phyloP scores from a whole-genome alignment of 2,797 vertebrate genomes.

The Ctenosaura bakeri region DNA sequence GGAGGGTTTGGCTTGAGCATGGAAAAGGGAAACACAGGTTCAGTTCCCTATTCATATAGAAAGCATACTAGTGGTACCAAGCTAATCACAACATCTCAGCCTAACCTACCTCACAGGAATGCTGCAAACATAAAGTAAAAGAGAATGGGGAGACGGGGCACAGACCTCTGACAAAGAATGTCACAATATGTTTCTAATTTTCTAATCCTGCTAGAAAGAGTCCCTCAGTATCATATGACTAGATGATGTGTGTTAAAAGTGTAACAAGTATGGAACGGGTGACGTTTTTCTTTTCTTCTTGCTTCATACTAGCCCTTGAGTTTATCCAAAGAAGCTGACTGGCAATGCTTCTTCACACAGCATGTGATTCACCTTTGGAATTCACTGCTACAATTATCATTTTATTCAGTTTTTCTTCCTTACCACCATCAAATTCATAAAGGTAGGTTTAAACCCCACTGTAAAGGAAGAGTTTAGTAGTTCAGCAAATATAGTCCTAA shows the following conservation, averaged over 20 bases:
- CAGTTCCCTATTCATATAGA: not conserved
- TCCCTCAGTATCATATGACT: not conserved
- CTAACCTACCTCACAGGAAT: not conserved
- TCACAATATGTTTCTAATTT: not conserved
- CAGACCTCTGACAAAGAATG: not conserved
- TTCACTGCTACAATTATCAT: not conserved
- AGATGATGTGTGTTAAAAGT: not conserved
- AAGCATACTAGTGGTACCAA: too few relatives aligned
- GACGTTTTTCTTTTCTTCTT: not conserved
- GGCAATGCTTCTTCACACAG: not conserved
- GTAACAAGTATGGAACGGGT: not conserved
- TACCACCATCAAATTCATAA: not conserved
- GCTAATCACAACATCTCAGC: not conserved
- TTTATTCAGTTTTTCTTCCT: not conserved
- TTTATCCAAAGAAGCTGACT: not conserved
- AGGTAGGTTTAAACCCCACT: not conserved
- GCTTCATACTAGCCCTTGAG: not conserved
- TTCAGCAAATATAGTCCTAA: not conserved
- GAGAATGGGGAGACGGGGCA: not conserved
- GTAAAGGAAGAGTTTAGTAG: not conserved
- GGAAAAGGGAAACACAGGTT: not conserved
- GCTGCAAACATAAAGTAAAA: not conserved
- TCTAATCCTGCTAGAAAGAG: not conserved
- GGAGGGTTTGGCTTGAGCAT: not conserved
- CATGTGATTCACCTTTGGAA: not conserved